Percentiles rank a stretch among this genome's conserved stretches.
Evolutionary conservation across 2,113 vertebrate genomes (phyloP).

Genomic region (Odocoileus hemionus): DNA sequence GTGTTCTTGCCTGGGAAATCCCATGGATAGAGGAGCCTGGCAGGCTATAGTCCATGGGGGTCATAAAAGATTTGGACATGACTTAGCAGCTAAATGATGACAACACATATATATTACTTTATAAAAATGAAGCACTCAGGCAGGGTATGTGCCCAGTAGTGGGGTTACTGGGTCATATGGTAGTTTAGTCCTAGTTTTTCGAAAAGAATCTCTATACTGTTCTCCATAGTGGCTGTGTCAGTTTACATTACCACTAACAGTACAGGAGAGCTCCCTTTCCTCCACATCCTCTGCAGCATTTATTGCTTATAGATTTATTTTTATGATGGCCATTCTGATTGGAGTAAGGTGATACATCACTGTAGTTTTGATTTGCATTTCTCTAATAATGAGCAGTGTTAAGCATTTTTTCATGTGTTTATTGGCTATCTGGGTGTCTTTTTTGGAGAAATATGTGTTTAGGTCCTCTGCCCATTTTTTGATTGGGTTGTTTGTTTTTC

Average conservation of each 20-base stretch:
- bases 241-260: neutral
- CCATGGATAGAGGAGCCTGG: neutral
- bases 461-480: neutral
- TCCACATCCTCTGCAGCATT: neutral
- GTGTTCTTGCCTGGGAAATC: neutral
- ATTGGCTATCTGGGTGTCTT: neutral
- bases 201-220: neutral
- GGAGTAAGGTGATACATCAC: neutral
- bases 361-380: neutral
- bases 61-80: neutral
- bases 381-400: neutral
- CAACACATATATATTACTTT: neutral
- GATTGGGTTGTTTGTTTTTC: neutral
- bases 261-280: neutral
- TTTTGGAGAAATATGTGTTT: neutral
- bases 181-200: neutral
- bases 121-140: neutral
- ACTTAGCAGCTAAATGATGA: neutral
- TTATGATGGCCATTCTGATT: neutral
- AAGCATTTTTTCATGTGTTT: neutral
- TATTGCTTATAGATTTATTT: neutral
- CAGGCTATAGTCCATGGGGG: neutral
- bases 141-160: neutral
- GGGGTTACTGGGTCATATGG: neutral
- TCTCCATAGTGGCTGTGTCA: neutral